Evolutionary conservation across 1,140 invertebrate genomes (phyloP), one percentile per base, ranked within the genome.

Genomic region (Scaptomyza graminum): DNA sequence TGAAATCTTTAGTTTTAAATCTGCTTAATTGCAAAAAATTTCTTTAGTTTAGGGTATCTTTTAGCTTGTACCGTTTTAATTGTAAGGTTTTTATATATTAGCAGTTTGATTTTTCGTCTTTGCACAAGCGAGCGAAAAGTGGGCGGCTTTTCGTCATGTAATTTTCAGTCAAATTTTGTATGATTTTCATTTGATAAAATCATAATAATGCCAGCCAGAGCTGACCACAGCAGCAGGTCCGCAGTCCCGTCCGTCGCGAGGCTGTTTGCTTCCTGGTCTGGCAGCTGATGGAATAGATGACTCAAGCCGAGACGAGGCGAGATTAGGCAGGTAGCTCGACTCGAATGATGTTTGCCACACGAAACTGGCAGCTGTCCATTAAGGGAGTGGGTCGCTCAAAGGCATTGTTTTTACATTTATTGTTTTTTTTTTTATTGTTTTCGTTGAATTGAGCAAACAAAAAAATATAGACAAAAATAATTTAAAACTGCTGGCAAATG

Each of bases 131-230:
- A 43, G 37, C 47, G 18, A 7, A 16, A 62, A 62, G 57, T 68
- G 57, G 59, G 66, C 66, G 66, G 18, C 41, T 49, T 62, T 68
- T 62, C 28, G 31, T 41, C 31, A 31, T 69, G 57, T 13, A 62
- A 62, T 55, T 69, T 62, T 54, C 49, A 62, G 25, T 62, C 59
- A 55, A 41, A 62, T 69, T 69, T 68, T 55, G 57, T 31, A 67
- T 52, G 64, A 61, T 47, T 62, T 54, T 69, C 41, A 41, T 54
- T 55, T 69, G 66, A 62, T 69, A 69, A 69, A 62, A 62, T 59
- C 50, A 61, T 68, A 61, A 68, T 68, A 68, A 37, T 61, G 49
- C 31, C 25, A 54, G 39, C 28, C 37, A n/a, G 37, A 41, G 37
- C 37, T 15, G 41, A 37, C 56, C 65, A 52, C 55, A 37, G n/a